Evolutionary conservation across 30 jellyfish, hydroid and myxozoan genomes (phyloP).

Genomic region (Mastigias papua): DNA sequence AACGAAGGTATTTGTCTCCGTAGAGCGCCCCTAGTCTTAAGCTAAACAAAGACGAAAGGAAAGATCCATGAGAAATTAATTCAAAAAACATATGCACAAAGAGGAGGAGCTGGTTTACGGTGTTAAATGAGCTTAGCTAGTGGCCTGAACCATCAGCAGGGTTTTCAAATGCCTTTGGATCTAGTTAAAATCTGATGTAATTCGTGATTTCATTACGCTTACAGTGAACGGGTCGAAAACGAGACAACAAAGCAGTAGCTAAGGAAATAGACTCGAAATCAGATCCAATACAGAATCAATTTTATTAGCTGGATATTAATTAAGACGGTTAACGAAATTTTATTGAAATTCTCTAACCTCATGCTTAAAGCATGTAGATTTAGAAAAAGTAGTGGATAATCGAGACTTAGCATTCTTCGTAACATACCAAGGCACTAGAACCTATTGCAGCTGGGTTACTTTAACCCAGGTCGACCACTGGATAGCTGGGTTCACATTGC

Average conservation of each 20-base stretch:
- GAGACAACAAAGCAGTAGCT: conserved; percentile 12
- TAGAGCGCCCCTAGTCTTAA: too few relatives aligned
- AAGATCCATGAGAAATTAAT: neutral
- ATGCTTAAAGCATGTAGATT: neutral
- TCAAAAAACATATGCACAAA: neutral
- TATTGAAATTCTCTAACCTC: neutral
- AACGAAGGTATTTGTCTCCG: too few relatives aligned
- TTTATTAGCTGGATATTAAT: neutral
- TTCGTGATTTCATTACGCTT: conserved; percentile 2
- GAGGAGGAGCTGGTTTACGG: neutral
- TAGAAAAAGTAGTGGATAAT: too few relatives aligned
- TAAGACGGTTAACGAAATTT: neutral
- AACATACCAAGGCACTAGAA: too few relatives aligned
- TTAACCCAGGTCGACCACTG: too few relatives aligned
- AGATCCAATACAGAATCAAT: conserved; percentile 18
- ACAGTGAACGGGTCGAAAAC: neutral
- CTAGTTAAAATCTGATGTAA: neutral
- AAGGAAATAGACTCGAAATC: neutral
- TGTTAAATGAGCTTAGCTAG: neutral
- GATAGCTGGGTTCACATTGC: too few relatives aligned
- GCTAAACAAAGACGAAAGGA: neutral
- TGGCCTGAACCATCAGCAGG: conserved; percentile 2
- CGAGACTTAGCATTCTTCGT: too few relatives aligned
- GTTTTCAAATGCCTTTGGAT: neutral
- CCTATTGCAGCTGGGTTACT: too few relatives aligned